These are phyloP conservation scores for Macrochelys suwanniensis DNA, from an alignment of 2,797 vertebrate species.

Conservation along the genomic window DNA sequence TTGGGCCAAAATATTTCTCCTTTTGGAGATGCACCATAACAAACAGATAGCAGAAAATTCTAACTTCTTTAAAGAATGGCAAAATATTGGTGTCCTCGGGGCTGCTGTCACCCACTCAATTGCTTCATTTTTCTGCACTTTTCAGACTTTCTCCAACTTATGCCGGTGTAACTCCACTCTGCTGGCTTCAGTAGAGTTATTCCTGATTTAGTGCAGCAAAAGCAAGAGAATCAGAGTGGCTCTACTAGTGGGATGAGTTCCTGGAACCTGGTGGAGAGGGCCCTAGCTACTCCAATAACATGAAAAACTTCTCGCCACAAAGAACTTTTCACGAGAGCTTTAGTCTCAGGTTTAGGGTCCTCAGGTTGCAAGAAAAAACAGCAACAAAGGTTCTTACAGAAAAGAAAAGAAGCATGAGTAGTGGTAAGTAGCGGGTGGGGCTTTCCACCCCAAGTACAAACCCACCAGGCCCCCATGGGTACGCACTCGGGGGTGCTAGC, in stretches of 20 bases:
- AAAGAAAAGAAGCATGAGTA: background rate
- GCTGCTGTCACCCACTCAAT: background rate
- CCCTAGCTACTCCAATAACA: background rate
- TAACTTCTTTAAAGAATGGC: background rate
- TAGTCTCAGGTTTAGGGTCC: background rate
- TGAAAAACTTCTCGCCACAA: background rate
- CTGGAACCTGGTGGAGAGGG: background rate
- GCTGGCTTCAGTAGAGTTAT: background rate
- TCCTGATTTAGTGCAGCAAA: background rate
- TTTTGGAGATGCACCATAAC: background rate
- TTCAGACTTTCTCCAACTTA: background rate
- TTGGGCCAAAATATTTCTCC: background rate
- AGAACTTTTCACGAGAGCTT: background rate
- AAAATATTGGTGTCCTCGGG: background rate
- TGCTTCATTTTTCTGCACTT: background rate
- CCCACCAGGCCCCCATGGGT: background rate
- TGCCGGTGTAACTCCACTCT: background rate
- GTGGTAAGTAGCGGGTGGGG: background rate
- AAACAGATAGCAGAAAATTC: background rate
- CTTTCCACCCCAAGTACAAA: no score
- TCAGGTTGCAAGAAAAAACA: background rate
- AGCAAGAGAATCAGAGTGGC: background rate
- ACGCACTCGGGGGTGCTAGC: no score
- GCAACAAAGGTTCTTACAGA: background rate
- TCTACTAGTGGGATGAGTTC: rapidly evolving